Conservation (phyloP, 2,888 invertebrate species). For the Amphipoea lucens region DNA sequence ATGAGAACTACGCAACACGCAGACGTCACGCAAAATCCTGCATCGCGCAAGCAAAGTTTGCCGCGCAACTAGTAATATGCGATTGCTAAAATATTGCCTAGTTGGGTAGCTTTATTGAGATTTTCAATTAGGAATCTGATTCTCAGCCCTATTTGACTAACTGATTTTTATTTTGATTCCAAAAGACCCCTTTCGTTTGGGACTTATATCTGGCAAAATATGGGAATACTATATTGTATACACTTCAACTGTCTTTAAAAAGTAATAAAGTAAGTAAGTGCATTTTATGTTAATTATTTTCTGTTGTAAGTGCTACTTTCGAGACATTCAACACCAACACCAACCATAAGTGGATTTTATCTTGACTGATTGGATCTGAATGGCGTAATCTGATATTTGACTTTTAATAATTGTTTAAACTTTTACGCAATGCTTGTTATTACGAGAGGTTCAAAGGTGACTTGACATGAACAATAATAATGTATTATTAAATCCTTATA, state of each 20-base stretch:
- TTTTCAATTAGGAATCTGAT: neutral
- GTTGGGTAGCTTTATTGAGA: neutral
- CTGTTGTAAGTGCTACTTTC: conserved; percentile 23
- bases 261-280: neutral
- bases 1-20: neutral
- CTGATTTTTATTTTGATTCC: neutral
- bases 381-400: conserved; percentile 53
- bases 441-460: conserved; percentile 53
- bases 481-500: conserved; percentile 6
- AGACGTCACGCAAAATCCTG: neutral
- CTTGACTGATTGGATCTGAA: conserved; percentile 49
- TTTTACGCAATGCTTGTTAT: conserved; percentile 31
- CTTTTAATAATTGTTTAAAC: conserved; percentile 45
- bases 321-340: conserved; percentile 26
- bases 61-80: neutral
- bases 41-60: neutral
- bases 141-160: neutral
- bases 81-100: neutral
- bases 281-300: conserved; percentile 12
- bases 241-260: neutral
- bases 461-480: conserved; percentile 33
- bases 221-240: neutral
- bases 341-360: conserved; percentile 33
- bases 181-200: neutral
- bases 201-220: neutral